phyloP scores from a whole-genome alignment of 2,888 invertebrate genomes.

The Aelia acuminata region DNA sequence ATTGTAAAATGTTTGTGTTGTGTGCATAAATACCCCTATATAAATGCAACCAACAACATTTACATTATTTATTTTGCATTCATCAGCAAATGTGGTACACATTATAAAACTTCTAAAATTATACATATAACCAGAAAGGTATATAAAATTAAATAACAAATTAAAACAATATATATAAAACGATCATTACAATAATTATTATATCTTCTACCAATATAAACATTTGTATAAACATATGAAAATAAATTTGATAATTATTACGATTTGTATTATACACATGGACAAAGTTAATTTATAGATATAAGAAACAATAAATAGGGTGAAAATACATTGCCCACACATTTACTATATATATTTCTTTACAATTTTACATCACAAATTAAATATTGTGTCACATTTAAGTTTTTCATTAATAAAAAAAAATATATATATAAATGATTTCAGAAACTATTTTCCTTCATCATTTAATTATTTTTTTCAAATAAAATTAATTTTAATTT shows the following conservation, averaged over 20 bases:
- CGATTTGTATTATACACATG: slow-evolving; percentile 58
- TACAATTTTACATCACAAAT: slow-evolving; percentile 59
- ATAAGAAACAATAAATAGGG: slow-evolving; percentile 58
- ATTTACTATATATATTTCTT: slow-evolving; percentile 56
- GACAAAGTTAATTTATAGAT: slow-evolving; percentile 57
- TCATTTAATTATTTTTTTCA: slow-evolving; percentile 38
- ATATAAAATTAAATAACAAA: slow-evolving; percentile 59
- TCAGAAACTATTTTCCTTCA: slow-evolving; percentile 41
- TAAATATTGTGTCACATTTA: slow-evolving; percentile 53
- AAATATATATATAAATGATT: slow-evolving; percentile 25
- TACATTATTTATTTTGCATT: slow-evolving; percentile 51
- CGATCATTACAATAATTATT: slow-evolving; percentile 56
- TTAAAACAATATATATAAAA: slow-evolving; percentile 57
- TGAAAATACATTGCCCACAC: slow-evolving; percentile 55
- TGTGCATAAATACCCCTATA: slow-evolving; percentile 50
- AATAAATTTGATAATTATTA: slow-evolving; percentile 59
- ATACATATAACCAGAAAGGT: slow-evolving; percentile 46
- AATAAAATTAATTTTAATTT: slow-evolving; percentile 53
- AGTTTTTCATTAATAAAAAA: slow-evolving; percentile 54
- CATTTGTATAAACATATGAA: slow-evolving; percentile 61
- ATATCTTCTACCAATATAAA: slow-evolving; percentile 58
- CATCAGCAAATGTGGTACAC: slow-evolving; percentile 43
- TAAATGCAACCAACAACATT: slow-evolving; percentile 53
- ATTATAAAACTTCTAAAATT: slow-evolving; percentile 55
- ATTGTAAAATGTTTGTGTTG: slow-evolving; percentile 35